Evolutionary conservation across 2,113 vertebrate species (phyloP).

Genomic region (Suncus etruscus): DNA sequence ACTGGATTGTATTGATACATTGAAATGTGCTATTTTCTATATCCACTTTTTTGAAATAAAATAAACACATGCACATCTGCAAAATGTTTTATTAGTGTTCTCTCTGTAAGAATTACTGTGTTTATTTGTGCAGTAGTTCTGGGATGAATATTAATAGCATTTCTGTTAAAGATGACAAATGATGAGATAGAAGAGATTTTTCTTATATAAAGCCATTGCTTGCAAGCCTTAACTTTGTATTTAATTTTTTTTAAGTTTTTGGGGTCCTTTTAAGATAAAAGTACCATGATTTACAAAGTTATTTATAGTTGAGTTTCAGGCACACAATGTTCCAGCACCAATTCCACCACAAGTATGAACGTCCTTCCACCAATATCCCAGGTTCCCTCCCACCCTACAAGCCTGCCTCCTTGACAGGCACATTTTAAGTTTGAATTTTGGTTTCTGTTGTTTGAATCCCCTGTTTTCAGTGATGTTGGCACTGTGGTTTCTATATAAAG

Average conservation of each 20-base stretch:
- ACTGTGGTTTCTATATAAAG: too few species aligned
- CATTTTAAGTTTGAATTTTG: too few species aligned
- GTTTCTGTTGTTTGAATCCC: too few species aligned
- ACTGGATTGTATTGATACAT: conserved; percentile 30
- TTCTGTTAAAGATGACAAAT: neutral
- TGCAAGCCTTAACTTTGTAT: neutral
- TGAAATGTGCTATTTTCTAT: neutral
- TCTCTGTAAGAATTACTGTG: neutral
- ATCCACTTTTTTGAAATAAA: conserved; percentile 43
- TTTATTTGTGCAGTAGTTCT: conserved; percentile 17
- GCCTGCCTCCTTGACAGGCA: too few species aligned
- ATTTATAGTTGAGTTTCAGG: too few species aligned
- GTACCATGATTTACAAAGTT: too few species aligned
- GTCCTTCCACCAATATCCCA: too few species aligned
- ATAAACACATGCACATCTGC: neutral
- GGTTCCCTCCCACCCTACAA: too few species aligned
- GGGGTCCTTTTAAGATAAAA: too few species aligned
- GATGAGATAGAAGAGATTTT: neutral
- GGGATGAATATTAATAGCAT: neutral
- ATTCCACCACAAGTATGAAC: too few species aligned
- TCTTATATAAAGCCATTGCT: neutral
- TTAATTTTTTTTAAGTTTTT: neutral
- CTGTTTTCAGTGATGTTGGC: too few species aligned
- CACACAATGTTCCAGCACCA: too few species aligned
- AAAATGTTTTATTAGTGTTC: neutral